These are phyloP conservation scores for Drosophila punjabiensis DNA, from an alignment of 1,140 invertebrate genomes.

Conservation along the genomic window DNA sequence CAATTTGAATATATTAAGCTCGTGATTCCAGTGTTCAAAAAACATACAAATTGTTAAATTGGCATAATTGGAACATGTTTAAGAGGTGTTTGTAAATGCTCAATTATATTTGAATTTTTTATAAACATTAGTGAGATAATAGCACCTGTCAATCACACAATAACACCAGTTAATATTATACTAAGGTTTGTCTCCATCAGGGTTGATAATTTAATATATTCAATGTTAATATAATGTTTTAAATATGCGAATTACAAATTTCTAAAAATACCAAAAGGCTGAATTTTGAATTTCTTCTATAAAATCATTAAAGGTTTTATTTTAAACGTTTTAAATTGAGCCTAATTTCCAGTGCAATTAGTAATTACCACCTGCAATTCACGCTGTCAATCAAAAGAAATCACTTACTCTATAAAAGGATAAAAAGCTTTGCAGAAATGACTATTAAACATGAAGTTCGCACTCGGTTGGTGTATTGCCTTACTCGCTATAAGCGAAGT, in stretches of 20 bases:
- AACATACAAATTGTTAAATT: no score
- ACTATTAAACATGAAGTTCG: slow-evolving; percentile 38
- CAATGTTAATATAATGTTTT: neutral
- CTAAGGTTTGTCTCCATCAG: neutral
- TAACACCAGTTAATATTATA: no score
- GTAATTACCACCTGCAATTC: slow-evolving; percentile 42
- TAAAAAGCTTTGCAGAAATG: neutral
- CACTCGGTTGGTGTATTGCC: slow-evolving; percentile 7
- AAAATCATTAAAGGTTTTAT: neutral
- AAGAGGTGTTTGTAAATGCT: neutral
- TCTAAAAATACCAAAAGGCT: neutral
- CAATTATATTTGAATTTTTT: neutral
- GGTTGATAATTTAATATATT: neutral
- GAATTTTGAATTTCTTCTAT: no score
- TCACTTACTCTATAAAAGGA: slow-evolving; percentile 36
- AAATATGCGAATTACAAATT: neutral
- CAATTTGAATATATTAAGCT: neutral
- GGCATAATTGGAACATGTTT: neutral
- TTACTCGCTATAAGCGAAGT: neutral
- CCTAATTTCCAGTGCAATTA: slow-evolving; percentile 3
- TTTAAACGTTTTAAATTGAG: neutral
- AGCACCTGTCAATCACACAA: neutral
- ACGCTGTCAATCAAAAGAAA: slow-evolving; percentile 61
- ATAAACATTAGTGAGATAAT: neutral
- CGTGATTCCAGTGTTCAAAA: neutral